These are phyloP conservation scores for Caenorhabditis afra DNA, from an alignment of 2,888 invertebrate species.

Conservation along the genomic window DNA sequence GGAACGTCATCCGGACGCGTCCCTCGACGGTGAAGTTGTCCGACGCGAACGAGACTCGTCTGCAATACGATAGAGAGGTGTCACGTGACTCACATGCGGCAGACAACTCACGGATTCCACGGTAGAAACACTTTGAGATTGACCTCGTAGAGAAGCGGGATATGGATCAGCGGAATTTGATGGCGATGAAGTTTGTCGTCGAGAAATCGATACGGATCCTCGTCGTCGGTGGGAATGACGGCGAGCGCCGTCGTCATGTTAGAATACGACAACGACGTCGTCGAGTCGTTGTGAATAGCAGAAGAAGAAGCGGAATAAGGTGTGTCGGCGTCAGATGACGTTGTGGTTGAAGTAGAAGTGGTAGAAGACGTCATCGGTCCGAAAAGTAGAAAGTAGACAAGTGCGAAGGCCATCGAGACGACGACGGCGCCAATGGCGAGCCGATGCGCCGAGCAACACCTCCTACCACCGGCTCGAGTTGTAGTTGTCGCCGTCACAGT, in stretches of 20 bases:
- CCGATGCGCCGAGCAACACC: constrained; percentile 54
- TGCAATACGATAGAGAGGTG: constrained; percentile 28
- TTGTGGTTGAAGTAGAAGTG: too few relatives aligned
- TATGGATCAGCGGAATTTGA: constrained; percentile 66
- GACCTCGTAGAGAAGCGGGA: constrained; percentile 64
- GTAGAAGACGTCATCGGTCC: constrained; percentile 49
- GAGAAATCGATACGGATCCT: constrained; percentile 42
- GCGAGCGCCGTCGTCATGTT: background rate
- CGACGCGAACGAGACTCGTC: constrained; percentile 63
- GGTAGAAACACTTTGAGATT: constrained; percentile 65
- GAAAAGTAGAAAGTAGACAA: constrained; percentile 60
- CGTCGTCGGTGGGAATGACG: constrained; percentile 31
- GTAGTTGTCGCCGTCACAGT: constrained; percentile 26
- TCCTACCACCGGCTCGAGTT: constrained; percentile 24
- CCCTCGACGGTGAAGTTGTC: constrained; percentile 70
- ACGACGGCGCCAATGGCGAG: constrained; percentile 52
- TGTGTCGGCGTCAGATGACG: background rate
- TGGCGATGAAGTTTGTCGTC: constrained; percentile 52
- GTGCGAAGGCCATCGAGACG: constrained; percentile 57
- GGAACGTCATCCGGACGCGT: constrained; percentile 54
- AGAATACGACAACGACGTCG: constrained; percentile 10
- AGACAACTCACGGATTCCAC: constrained; percentile 62
- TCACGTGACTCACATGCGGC: background rate
- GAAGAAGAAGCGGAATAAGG: too few relatives aligned
- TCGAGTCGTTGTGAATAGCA: background rate